Evolutionary conservation across 2,888 invertebrate species (phyloP).

Genomic region (Lepeophtheirus nordmannii): DNA sequence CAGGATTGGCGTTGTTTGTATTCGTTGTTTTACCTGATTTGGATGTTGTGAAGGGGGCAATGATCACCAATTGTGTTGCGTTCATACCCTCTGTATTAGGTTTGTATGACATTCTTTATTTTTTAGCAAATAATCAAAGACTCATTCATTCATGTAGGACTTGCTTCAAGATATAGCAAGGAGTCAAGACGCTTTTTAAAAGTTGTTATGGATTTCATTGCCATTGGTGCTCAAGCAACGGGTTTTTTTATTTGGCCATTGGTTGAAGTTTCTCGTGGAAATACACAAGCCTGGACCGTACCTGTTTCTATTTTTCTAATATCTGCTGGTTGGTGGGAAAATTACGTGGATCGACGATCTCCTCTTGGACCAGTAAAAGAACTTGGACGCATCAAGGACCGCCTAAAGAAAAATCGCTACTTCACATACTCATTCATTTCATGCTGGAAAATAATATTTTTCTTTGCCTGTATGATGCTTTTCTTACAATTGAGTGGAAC

Average conservation of each 20-base stretch:
- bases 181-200: conserved; percentile 37
- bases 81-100: conserved; percentile 68
- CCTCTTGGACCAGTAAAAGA: conserved; percentile 36
- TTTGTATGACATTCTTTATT: conserved; percentile 35
- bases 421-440: conserved; percentile 79
- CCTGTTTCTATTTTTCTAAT: conserved; percentile 68
- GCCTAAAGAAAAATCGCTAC: conserved; percentile 61
- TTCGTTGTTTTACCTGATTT: conserved; percentile 76
- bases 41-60: conserved; percentile 84
- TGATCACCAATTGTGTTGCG: conserved; percentile 88
- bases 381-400: conserved; percentile 37
- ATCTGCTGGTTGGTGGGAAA: conserved; percentile 96
- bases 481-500: conserved; percentile 59
- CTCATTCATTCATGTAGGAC: conserved; percentile 39
- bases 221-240: conserved; percentile 72
- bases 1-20: conserved; percentile 70
- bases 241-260: conserved; percentile 81
- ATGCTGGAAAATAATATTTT: conserved; percentile 72
- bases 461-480: conserved; percentile 56
- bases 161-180: conserved; percentile 63
- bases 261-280: conserved; percentile 31
- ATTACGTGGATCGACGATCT: conserved; percentile 74
- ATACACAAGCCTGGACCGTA: conserved; percentile 58
- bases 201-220: conserved; percentile 50
- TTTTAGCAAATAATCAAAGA: neutral